These are phyloP conservation scores for Trinectes maculatus DNA, from an alignment of 2,113 vertebrate species.

Conservation along the genomic window DNA sequence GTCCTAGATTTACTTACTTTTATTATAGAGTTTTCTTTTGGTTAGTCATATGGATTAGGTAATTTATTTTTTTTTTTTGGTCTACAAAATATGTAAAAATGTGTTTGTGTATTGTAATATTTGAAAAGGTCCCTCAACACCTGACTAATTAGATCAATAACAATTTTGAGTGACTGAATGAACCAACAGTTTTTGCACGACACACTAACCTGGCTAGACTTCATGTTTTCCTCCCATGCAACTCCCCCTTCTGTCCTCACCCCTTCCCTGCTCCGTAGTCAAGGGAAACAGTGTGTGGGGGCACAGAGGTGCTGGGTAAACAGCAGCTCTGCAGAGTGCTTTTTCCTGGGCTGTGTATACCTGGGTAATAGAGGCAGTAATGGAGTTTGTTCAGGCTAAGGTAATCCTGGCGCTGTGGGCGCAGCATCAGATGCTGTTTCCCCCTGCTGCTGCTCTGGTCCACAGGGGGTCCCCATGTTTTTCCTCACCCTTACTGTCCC, in stretches of 20 bases:
- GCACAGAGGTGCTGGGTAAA: slow-evolving; percentile 66
- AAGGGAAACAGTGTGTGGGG: slow-evolving; percentile 49
- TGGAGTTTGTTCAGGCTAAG: slow-evolving; percentile 77
- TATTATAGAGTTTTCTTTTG: too few species aligned
- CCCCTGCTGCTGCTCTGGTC: slow-evolving; percentile 52
- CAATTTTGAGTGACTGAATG: not conserved
- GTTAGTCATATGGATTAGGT: too few species aligned
- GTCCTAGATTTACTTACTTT: too few species aligned
- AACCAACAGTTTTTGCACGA: not conserved
- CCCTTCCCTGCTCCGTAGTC: slow-evolving; percentile 44
- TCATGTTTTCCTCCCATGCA: slow-evolving; percentile 17
- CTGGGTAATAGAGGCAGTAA: slow-evolving; percentile 74
- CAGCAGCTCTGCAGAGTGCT: slow-evolving; percentile 69
- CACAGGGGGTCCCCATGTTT: slow-evolving; percentile 61
- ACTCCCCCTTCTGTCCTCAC: slow-evolving; percentile 20
- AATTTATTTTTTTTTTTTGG: too few species aligned
- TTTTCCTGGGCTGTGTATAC: slow-evolving; percentile 66
- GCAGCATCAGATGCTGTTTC: slow-evolving; percentile 61
- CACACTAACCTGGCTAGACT: slow-evolving; percentile 4
- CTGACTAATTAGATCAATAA: slow-evolving; percentile 1
- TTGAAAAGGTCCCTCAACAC: not conserved
- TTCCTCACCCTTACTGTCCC: slow-evolving; percentile 58
- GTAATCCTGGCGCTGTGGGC: slow-evolving; percentile 66
- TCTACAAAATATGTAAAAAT: too few species aligned
- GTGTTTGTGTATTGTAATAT: not conserved